Base-by-base conservation (phyloP, 2,888 invertebrate genomes). In the Harpagoxenus sublaevis region DNA sequence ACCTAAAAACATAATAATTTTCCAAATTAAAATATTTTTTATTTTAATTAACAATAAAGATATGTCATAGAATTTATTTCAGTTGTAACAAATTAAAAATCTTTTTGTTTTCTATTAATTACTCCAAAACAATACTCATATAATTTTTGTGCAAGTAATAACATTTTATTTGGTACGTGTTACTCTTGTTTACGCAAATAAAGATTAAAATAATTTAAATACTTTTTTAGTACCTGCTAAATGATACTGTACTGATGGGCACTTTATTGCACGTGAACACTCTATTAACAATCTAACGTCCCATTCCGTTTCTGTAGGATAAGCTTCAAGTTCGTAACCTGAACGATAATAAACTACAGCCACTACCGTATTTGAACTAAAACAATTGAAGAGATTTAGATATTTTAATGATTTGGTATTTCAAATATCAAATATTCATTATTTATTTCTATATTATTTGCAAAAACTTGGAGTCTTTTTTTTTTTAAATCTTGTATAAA, bases 231-330 rank as follows among this genome's bases (percentile, higher is more conserved):
- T 98, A 62, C 99, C 99, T 0, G 99, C 99, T 92, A 99, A 96
- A 95, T 98, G 98, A 95, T 98, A 98, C n/a, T 98, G 97, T 92
- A 99, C 98, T 23, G 98, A 98, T 0, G 99, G 99, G 92, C 99
- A 99, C 95, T 99, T 99, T 91, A 99, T 98, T 2, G 99, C 99
- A 28, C 84, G 92, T 0, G 98, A 98, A 87, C 97, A 96, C 95
- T 99, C 99, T 87, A 99, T 97, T 71, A 97, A 93, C 39, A 99
- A 96, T 51, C 99, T 96, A 0, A 98, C 97, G 84, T 23, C 23
- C 23, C 23, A 23, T 23, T 97, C 97, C 99, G 96, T 96, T 90
- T 97, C 95, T 0, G 97, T 96, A 6, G 97, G 97, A 95, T 98
- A 99, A 93, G 99, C 98, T 8, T 96, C 96, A 0, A 99, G 99